phyloP scores from a whole-genome alignment of 2,113 vertebrate genomes.

The Petromus typicus region DNA sequence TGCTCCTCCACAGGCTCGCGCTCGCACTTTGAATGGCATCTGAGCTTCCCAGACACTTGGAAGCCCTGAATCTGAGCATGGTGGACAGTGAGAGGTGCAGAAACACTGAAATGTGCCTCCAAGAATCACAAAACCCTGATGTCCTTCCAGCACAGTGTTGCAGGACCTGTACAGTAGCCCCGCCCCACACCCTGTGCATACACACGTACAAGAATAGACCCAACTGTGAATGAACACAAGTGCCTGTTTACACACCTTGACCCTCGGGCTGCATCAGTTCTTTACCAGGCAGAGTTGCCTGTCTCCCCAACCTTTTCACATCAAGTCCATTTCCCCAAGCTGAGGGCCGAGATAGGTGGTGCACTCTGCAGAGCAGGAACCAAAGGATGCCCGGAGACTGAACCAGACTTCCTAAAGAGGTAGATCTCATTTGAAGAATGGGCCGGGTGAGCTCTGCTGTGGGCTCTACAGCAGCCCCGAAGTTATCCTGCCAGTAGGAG shows the following conservation, averaged over 20 bases:
- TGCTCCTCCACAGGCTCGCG: fast-evolving
- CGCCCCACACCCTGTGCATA: not conserved
- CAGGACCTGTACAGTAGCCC: not conserved
- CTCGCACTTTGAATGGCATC: not conserved
- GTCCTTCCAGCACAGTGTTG: not conserved
- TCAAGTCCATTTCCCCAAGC: not conserved
- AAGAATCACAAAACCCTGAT: not conserved
- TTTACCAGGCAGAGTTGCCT: not conserved
- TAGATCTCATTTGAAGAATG: not conserved
- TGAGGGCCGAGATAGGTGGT: not conserved
- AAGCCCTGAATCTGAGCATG: not conserved
- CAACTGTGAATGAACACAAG: not conserved
- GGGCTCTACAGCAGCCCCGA: not conserved
- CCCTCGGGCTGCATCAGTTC: not conserved
- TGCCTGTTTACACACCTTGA: no score
- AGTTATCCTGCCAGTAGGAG: not conserved
- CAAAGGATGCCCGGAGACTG: not conserved
- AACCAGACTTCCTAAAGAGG: not conserved
- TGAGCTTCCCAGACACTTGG: fast-evolving
- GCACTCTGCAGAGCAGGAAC: not conserved
- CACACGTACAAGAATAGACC: not conserved
- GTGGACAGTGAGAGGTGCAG: not conserved
- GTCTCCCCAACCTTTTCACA: not conserved
- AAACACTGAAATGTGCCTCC: not conserved
- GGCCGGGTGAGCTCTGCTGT: not conserved